Base-by-base conservation (phyloP, 2,797 vertebrate genomes). In the Nyctibius grandis region DNA sequence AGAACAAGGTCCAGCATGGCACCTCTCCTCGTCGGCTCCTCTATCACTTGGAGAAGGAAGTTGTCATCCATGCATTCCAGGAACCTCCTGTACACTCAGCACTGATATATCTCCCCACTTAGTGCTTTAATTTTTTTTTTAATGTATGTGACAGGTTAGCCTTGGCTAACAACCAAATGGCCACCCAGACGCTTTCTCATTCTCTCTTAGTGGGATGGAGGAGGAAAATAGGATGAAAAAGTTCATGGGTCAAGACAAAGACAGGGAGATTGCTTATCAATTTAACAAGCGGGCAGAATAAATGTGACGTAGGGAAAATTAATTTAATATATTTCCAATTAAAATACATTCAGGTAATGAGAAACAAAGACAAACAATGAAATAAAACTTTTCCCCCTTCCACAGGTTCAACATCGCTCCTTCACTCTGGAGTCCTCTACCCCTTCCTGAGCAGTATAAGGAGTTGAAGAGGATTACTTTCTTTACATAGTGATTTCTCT, bases 401-500 rank as follows among this genome's bases (percentile, higher is more conserved):
- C 31, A 18, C 9, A 42, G 2, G 6, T 40, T 82, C 40, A 61
- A 9, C 40, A 44, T 63, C 50, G 44, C 8, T 69, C 15, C 17
- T 67, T 40, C n/a, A 34, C 18, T 61, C 47, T 33, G 34, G 15
- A 61, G 19, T 20, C 33, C 31, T 68, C 26, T 69, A 48, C 15
- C 12, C 10, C 22, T 51, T 15, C 44, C n/a, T 63, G 34, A 82
- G 15, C 34, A 63, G 15, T 33, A 61, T 34, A 56, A 18, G 2
- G 12, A 6, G 1, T 29, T 53, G 33, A 82, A 33, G 5, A 69
- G 5, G 9, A 54, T 61, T 48, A 14, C 0, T 0, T 42, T 61
- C 31, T 63, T 48, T 44, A 42, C 15, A 14, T 16, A 56, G 34
- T 22, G 13, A 9, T 81, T 88, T 81, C 38, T 67, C 29, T 81